Evolutionary conservation across 2,797 vertebrate species (phyloP).

Genomic region (Acanthurus leucopareius): DNA sequence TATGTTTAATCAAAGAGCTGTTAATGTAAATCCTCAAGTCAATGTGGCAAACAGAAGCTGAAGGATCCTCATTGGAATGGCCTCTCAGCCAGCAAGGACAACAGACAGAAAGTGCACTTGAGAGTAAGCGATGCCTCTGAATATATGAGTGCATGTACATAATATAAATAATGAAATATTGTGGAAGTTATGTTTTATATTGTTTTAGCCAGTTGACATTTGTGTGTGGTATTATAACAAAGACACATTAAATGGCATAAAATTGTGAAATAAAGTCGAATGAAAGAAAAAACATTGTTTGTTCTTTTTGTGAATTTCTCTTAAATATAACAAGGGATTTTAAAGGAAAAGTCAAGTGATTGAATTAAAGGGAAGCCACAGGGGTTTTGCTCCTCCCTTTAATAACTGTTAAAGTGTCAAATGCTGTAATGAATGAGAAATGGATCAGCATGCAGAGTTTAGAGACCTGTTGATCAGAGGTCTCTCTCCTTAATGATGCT

Average conservation of each 20-base stretch:
- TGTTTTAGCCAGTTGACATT: conserved; percentile 85
- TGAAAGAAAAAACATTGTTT: conserved; percentile 51
- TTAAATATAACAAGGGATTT: too few species aligned
- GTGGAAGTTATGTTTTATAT: conserved; percentile 87
- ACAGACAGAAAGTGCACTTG: conserved; percentile 66
- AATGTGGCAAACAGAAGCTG: conserved; percentile 38
- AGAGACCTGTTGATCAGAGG: too few species aligned
- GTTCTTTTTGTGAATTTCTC: too few species aligned
- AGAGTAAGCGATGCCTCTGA: conserved; percentile 67
- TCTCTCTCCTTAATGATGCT: background rate
- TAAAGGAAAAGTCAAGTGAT: too few species aligned
- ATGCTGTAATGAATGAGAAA: too few species aligned
- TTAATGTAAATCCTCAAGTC: conserved; percentile 13
- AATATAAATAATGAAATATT: conserved; percentile 84
- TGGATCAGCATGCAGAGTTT: too few species aligned
- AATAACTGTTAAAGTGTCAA: too few species aligned
- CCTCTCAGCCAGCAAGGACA: conserved; percentile 59
- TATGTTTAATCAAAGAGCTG: conserved; percentile 17
- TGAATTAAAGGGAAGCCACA: too few species aligned
- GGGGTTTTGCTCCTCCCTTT: too few species aligned
- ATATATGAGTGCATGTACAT: conserved; percentile 80
- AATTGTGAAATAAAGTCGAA: conserved; percentile 82
- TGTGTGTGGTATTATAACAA: conserved; percentile 82
- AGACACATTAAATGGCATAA: conserved; percentile 79
- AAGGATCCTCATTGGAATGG: conserved; percentile 67